phyloP scores from a whole-genome alignment of 2,113 vertebrate genomes.

The Arvicanthis niloticus region DNA sequence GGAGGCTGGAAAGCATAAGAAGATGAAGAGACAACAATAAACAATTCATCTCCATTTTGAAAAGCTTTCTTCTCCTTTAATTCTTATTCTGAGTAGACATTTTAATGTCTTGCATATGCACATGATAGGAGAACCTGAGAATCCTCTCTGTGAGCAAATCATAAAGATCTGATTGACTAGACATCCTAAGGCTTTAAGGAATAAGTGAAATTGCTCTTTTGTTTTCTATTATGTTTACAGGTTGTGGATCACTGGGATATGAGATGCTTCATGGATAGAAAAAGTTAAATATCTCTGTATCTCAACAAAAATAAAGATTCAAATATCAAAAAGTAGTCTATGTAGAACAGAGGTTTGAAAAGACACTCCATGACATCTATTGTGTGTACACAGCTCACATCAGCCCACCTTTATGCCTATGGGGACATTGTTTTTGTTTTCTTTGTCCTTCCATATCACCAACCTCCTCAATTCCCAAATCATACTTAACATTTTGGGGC shows the following conservation, averaged over 20 bases:
- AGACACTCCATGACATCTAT: not conserved
- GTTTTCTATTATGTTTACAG: not conserved
- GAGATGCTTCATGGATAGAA: not conserved
- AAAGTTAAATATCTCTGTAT: not conserved
- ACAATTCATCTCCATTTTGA: not conserved
- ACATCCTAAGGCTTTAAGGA: not conserved
- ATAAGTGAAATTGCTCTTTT: slow-evolving; percentile 5
- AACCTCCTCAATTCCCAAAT: not conserved
- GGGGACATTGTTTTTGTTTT: not conserved
- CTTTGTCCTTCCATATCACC: not conserved
- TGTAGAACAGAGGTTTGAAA: not conserved
- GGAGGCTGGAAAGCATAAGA: slow-evolving; percentile 3
- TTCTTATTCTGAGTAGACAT: not conserved
- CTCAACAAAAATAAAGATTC: slow-evolving; percentile 36
- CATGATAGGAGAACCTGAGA: not conserved
- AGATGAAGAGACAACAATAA: not conserved
- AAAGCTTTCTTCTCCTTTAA: not conserved
- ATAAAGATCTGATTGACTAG: not conserved
- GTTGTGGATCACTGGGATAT: not conserved
- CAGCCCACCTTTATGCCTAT: fast-evolving
- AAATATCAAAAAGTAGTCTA: not conserved
- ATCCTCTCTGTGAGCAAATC: not conserved
- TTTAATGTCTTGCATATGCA: not conserved
- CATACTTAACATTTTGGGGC: not conserved
- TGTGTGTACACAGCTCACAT: not conserved